Percentiles rank a stretch among this genome's conserved stretches.
These are phyloP conservation scores for Tychaedon coryphoeus DNA, from an alignment of 2,113 vertebrate species.

Conservation along the genomic window DNA sequence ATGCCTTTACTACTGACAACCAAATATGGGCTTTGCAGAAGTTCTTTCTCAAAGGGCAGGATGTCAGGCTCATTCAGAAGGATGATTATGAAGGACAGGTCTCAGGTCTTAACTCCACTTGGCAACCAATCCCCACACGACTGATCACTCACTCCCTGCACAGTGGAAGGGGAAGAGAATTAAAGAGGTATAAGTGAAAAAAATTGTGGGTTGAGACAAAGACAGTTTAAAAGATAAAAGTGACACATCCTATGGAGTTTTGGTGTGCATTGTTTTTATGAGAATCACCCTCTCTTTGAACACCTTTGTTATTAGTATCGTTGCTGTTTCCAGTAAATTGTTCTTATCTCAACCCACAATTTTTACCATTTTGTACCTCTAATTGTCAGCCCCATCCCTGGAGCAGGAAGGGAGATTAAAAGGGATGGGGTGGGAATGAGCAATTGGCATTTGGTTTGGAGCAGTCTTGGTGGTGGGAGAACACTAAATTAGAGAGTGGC, in stretches of 20 bases:
- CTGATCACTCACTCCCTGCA: accelerated
- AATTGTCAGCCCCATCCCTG: not conserved
- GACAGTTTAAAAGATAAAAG: not conserved
- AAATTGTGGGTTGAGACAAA: not conserved
- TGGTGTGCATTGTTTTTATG: not conserved
- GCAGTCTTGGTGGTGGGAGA: not conserved
- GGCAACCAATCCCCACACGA: not conserved
- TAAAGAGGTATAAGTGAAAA: accelerated
- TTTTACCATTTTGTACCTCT: not conserved
- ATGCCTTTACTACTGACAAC: not conserved
- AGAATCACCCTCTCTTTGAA: not conserved
- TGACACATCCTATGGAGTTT: not conserved
- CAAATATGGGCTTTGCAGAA: not conserved
- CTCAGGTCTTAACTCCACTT: not conserved
- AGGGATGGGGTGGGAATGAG: not conserved
- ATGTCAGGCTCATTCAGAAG: not conserved
- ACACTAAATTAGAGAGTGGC: not conserved
- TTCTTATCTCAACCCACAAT: not conserved
- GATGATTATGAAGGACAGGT: not conserved
- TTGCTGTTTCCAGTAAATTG: not conserved
- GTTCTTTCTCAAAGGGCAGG: not conserved
- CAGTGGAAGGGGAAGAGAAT: not conserved
- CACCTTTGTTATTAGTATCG: not conserved
- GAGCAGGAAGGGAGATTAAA: not conserved
- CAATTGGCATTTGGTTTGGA: not conserved